Evolutionary conservation across 2,797 vertebrate genomes (phyloP), one percentile per base, ranked within the genome.

Genomic region (Pangasius mekongensis): DNA sequence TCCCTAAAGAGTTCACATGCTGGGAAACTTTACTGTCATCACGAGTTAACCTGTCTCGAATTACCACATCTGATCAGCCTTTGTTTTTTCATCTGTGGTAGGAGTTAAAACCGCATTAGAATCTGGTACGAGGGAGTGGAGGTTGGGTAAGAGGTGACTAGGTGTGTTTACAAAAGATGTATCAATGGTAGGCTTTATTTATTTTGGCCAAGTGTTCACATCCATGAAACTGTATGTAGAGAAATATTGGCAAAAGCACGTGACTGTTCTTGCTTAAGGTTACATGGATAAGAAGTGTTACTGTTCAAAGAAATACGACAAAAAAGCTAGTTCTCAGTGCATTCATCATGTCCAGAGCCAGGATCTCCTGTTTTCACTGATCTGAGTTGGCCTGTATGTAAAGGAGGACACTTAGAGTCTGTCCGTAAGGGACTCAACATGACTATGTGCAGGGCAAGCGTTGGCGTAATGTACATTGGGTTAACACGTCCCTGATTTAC

Each of bases 401-500:
- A 83, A 64, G 54, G 36, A 83, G 66, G 27, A 58, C 52, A 30
- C 52, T 76, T 30, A 20, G 9, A 60, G 24, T 6, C 56, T 10
- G 11, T 80, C 52, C 3, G n/a, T 36, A 20, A 39, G 16, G 66
- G 33, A 36, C 39, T 71, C 9, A 47, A 64, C 11, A 52, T 6
- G 84, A 33, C 74, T 54, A 1, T 71, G 62, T 83, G 60, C 13
- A 69, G 24, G 74, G 20, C 86, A 47, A 58, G 58, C 3, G n/a
- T n/a, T 82, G 69, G 78, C 71, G 8, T 58, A 67, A 64, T 54
- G 2, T 16, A 62, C 49, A 22, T 67, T 27, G 74, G 74, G 4
- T 60, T 88, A 87, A 89, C 56, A 7, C 67, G 11, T 88, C 81
- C 33, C 86, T 87, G 87, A 90, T 84, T 88, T 86, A 86, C 33